Conservation (phyloP, 2,888 invertebrate genomes). For the Odontomyia ornata region DNA sequence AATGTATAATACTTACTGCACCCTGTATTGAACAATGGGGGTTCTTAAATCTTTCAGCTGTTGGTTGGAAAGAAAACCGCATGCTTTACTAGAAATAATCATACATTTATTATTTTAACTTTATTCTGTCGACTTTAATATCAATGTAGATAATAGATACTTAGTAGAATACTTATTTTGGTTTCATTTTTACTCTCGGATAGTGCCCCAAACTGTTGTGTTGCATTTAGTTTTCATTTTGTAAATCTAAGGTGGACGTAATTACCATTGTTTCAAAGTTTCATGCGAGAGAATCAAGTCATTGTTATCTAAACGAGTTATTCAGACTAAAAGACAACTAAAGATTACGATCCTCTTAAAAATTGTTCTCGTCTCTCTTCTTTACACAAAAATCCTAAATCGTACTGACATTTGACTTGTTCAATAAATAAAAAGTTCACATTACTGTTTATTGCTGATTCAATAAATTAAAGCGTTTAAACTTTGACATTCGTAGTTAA, state of each 20-base stretch:
- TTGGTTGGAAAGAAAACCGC: neutral
- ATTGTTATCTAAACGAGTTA: neutral
- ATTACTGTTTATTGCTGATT: neutral
- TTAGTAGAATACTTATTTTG: conserved; percentile 41
- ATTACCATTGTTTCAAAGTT: conserved; percentile 4
- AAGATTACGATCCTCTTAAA: neutral
- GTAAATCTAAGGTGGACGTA: conserved; percentile 31
- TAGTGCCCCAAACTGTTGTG: conserved; percentile 35
- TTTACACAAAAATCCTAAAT: neutral
- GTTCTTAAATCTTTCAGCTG: too few relatives aligned
- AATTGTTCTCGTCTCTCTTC: neutral
- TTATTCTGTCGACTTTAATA: conserved; percentile 33
- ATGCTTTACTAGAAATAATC: conserved; percentile 36
- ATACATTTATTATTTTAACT: conserved; percentile 38
- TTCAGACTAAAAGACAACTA: neutral
- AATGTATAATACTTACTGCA: too few relatives aligned
- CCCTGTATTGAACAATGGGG: too few relatives aligned
- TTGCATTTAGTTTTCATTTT: neutral
- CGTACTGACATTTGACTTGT: neutral
- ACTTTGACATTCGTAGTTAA: neutral
- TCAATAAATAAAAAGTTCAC: neutral
- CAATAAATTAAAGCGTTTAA: conserved; percentile 26
- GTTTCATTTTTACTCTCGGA: conserved; percentile 37
- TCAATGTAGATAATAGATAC: conserved; percentile 42
- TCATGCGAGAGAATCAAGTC: neutral